phyloP scores from a whole-genome alignment of 2,888 invertebrate species.

The Smittia sp. region DNA sequence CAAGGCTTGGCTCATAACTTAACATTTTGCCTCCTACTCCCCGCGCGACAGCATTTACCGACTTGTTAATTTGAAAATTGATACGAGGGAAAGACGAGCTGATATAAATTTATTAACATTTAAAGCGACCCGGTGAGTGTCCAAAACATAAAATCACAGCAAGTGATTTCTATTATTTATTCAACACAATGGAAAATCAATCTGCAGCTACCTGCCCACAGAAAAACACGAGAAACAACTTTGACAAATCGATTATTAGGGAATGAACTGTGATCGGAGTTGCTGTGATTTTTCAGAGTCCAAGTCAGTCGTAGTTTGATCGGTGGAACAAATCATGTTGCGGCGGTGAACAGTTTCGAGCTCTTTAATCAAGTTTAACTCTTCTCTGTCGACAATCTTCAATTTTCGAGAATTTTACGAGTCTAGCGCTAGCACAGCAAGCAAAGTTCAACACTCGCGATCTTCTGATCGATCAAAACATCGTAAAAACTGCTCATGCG shows the following conservation, averaged over 20 bases:
- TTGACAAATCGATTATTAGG: constrained; percentile 35
- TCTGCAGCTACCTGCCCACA: constrained; percentile 24
- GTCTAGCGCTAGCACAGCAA: no score
- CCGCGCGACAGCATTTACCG: constrained; percentile 16
- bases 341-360: no score
- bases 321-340: no score
- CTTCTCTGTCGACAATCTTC: no score
- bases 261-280: no score
- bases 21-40: not conserved
- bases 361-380: no score
- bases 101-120: constrained; percentile 24
- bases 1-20: constrained; percentile 20
- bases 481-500: not conserved
- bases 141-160: constrained; percentile 35
- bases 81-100: constrained; percentile 17
- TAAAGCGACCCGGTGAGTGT: constrained; percentile 33
- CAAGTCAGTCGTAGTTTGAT: no score
- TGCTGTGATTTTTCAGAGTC: no score
- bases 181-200: not conserved
- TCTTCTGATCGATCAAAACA: no score
- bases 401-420: no score
- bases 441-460: no score
- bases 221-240: not conserved
- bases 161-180: constrained; percentile 34
- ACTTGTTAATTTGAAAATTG: constrained; percentile 41